Conservation (phyloP, 2,113 vertebrate genomes). For the Camelus dromedarius region DNA sequence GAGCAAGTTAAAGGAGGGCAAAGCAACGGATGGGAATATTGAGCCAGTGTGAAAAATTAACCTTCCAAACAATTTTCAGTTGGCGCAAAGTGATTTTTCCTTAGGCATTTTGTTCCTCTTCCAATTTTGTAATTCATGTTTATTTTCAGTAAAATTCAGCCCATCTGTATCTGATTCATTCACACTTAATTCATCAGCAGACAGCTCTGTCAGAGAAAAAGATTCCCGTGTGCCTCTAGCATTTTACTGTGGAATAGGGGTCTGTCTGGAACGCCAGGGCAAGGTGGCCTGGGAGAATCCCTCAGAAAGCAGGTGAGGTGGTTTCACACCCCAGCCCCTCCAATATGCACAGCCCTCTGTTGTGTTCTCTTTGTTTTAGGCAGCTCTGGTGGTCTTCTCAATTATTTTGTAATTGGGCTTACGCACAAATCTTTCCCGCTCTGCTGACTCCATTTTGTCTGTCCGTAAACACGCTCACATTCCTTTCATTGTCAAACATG, state of each 20-base stretch:
- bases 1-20: constrained; percentile 31
- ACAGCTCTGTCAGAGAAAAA: constrained; percentile 32
- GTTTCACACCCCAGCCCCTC: background rate
- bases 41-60: constrained; percentile 66
- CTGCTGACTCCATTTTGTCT: background rate
- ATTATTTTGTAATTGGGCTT: background rate
- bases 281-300: background rate
- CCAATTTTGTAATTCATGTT: constrained; percentile 74
- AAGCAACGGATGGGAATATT: background rate
- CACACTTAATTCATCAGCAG: constrained; percentile 72
- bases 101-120: constrained; percentile 58
- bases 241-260: background rate
- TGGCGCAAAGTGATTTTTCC: constrained; percentile 69
- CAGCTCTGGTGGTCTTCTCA: background rate
- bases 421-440: background rate
- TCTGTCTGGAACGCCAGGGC: background rate
- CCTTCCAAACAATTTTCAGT: constrained; percentile 60
- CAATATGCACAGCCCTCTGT: background rate
- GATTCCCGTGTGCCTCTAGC: background rate
- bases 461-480: background rate
- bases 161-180: constrained; percentile 79
- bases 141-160: constrained; percentile 73
- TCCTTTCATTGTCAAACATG: background rate
- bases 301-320: background rate
- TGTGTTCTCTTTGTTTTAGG: background rate